Percentiles rank a stretch among this genome's conserved stretches.
phyloP scores from a whole-genome alignment of 2,113 vertebrate genomes.

The Anhinga anhinga region DNA sequence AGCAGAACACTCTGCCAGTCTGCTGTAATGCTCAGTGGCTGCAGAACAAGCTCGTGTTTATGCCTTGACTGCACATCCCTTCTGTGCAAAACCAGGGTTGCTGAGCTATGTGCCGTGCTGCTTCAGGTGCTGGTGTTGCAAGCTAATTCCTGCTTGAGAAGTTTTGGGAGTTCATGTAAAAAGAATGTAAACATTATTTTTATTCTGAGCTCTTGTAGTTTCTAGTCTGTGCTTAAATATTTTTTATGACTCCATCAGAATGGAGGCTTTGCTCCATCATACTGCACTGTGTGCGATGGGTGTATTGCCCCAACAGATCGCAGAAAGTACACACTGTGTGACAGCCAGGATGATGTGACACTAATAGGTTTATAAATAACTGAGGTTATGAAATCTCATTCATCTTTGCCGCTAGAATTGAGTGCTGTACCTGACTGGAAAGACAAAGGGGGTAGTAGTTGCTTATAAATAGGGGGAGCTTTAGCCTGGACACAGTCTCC shows the following conservation, averaged over 20 bases:
- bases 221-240: not conserved
- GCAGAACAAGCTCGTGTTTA: rapidly evolving
- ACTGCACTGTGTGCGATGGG: not conserved
- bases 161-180: not conserved
- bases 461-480: not conserved
- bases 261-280: not conserved
- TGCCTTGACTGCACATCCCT: not conserved
- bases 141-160: not conserved
- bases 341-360: not conserved
- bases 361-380: not conserved
- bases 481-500: not conserved
- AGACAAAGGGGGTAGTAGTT: not conserved
- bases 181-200: not conserved
- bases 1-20: not conserved
- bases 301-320: not conserved
- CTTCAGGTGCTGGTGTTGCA: not conserved
- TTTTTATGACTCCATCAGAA: not conserved
- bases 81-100: not conserved
- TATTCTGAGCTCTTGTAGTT: rapidly evolving
- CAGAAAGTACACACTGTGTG: not conserved
- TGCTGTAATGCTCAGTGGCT: not conserved
- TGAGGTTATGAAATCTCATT: not conserved
- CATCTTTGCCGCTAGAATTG: not conserved
- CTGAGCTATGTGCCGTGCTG: not conserved
- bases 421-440: not conserved